phyloP scores from a whole-genome alignment of 2,888 invertebrate species.

The Craniophora ligustri region DNA sequence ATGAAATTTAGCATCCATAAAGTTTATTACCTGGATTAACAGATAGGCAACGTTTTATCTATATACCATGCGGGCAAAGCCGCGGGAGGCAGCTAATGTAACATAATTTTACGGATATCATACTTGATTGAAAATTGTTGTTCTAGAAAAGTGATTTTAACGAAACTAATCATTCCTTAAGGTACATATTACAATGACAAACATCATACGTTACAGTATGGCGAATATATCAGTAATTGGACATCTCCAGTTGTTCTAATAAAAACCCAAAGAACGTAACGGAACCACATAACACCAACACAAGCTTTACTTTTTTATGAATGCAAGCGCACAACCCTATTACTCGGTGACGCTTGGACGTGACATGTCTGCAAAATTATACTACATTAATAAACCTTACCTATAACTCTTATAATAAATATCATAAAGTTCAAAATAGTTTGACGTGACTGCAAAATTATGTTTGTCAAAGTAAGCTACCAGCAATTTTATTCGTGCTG shows the following conservation, averaged over 20 bases:
- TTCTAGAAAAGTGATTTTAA: too few species aligned
- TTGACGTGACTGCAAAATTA: conserved; percentile 7
- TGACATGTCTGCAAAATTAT: conserved; percentile 33
- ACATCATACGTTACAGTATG: neutral
- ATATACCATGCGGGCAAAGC: too few species aligned
- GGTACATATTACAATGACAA: too few species aligned
- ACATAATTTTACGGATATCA: too few species aligned
- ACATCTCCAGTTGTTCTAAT: neutral
- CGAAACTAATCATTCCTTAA: too few species aligned
- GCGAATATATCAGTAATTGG: neutral
- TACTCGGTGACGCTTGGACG: conserved; percentile 36
- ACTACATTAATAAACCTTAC: neutral
- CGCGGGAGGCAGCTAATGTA: too few species aligned
- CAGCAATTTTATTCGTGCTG: neutral
- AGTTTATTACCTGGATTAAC: too few species aligned
- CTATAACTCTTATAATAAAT: conserved; percentile 8
- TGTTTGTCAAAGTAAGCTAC: conserved; percentile 2
- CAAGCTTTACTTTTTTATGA: conserved; percentile 36
- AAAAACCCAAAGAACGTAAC: conserved; percentile 22
- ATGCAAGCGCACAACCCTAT: conserved; percentile 39
- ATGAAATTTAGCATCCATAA: too few species aligned
- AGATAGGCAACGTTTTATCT: too few species aligned
- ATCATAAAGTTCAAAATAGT: conserved; percentile 4
- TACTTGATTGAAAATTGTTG: too few species aligned
- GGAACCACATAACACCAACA: conserved; percentile 13